Conservation (phyloP, 2,888 invertebrate genomes). For the Rhyacophila evoluta region DNA sequence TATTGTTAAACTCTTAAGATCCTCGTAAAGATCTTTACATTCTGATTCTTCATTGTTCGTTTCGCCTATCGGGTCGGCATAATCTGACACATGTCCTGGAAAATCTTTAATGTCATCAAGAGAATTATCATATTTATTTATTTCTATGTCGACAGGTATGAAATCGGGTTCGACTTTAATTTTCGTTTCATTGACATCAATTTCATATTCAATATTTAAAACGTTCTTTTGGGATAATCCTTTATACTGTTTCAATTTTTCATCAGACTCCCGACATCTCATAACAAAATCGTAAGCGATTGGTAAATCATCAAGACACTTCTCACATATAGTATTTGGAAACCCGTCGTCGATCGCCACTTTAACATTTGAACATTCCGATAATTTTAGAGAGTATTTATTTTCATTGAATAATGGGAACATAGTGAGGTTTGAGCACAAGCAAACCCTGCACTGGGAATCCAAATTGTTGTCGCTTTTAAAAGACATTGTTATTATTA, state of each 20-base stretch:
- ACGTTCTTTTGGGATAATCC: background rate
- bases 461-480: background rate
- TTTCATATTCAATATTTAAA: background rate
- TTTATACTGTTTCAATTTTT: conserved; percentile 20
- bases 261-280: conserved; percentile 43
- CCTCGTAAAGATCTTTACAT: background rate
- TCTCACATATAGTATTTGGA: conserved; percentile 36
- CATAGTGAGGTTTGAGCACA: conserved; percentile 26
- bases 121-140: background rate
- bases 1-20: background rate
- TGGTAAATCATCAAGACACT: conserved; percentile 37
- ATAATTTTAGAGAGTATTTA: conserved; percentile 17
- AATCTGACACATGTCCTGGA: background rate
- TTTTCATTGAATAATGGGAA: conserved; percentile 34
- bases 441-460: conserved; percentile 41
- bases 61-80: background rate
- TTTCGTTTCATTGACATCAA: background rate
- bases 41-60: background rate
- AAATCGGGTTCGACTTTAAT: background rate
- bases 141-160: background rate
- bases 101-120: background rate
- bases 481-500: background rate
- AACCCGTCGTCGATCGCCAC: conserved; percentile 38
- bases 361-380: conserved; percentile 38
- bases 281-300: conserved; percentile 40